Conservation (phyloP, 2,888 invertebrate genomes). For the Drosophila borealis region DNA sequence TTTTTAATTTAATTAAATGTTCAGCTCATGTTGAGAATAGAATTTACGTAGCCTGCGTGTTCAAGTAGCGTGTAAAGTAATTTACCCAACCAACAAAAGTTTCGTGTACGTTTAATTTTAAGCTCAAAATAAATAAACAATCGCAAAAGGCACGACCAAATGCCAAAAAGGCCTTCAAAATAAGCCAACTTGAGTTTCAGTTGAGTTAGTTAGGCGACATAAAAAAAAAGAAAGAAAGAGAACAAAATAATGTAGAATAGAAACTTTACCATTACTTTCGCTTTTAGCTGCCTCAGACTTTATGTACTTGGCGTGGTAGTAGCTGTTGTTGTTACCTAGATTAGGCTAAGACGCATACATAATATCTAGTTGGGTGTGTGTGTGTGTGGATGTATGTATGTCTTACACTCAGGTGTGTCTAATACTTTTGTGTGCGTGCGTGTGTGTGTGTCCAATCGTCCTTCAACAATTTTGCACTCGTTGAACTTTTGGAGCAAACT, state of each 20-base stretch:
- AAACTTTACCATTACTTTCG: slow-evolving; percentile 67
- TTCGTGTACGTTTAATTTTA: slow-evolving; percentile 67
- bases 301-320: slow-evolving; percentile 19
- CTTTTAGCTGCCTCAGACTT: slow-evolving; percentile 54
- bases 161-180: slow-evolving; percentile 63
- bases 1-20: slow-evolving; percentile 73
- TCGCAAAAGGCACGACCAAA: slow-evolving; percentile 39
- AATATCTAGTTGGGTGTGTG: not conserved
- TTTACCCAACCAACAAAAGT: slow-evolving; percentile 54
- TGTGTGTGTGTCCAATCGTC: slow-evolving; percentile 32
- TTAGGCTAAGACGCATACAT: slow-evolving; percentile 26
- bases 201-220: slow-evolving; percentile 56
- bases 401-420: slow-evolving; percentile 44
- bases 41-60: slow-evolving; percentile 70
- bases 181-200: slow-evolving; percentile 56
- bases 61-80: slow-evolving; percentile 80
- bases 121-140: slow-evolving; percentile 76
- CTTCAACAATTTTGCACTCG: slow-evolving; percentile 50
- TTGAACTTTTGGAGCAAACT: slow-evolving; percentile 4
- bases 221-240: slow-evolving; percentile 17
- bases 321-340: slow-evolving; percentile 34
- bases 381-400: slow-evolving; percentile 9
- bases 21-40: slow-evolving; percentile 26
- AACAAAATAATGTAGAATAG: slow-evolving; percentile 27
- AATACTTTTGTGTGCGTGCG: slow-evolving; percentile 18